Base-by-base conservation (phyloP, 2,888 invertebrate species). In the Aspidapion aeneum region DNA sequence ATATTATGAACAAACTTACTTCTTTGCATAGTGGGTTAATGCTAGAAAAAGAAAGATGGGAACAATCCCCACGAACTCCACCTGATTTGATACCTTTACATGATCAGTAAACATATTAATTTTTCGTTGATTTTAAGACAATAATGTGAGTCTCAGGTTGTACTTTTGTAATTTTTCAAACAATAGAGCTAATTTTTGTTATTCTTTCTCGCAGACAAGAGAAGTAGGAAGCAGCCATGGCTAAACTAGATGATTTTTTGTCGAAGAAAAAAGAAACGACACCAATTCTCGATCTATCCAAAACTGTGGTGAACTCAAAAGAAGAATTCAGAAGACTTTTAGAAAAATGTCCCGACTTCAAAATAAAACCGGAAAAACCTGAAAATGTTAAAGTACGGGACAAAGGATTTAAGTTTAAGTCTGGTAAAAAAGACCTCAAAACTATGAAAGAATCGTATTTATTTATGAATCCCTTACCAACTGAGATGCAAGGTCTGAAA, bases 281-380 rank as follows among this genome's bases (percentile, higher is more conserved):
- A 55, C 88, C 91, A 57, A 90, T 94, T 72, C 83, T 96, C 57
- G 96, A 96, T 79, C 83, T 95, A 68, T 93, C 93, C 61, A 90
- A 90, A 79, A 86, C 88, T 54, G 86, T 88, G 5, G 90, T 90
- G 58, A 90, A 87, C 71, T 88, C 89, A 9, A 87, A 89, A 66
- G 94, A 94, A 73, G 95, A 96, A 75, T 91, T 93, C 71, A 87
- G 90, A 72, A 87, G 88, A 63, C 84, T 93, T 57, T 83, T 93
- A 77, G 94, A 94, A 74, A 91, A 91, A 81, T 91, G 94, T 12
- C 94, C 94, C 0, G 95, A 96, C 77, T 94, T 90, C 76, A 94
- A 93, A 81, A 93, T 94, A 71, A 88, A 92, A 69, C 88, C 93
- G 0, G 94, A 94, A 75, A 94, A 93, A 84, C 86, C 93, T 1